Conservation (phyloP, 2,113 vertebrate genomes). For the Eubucco bourcierii region DNA sequence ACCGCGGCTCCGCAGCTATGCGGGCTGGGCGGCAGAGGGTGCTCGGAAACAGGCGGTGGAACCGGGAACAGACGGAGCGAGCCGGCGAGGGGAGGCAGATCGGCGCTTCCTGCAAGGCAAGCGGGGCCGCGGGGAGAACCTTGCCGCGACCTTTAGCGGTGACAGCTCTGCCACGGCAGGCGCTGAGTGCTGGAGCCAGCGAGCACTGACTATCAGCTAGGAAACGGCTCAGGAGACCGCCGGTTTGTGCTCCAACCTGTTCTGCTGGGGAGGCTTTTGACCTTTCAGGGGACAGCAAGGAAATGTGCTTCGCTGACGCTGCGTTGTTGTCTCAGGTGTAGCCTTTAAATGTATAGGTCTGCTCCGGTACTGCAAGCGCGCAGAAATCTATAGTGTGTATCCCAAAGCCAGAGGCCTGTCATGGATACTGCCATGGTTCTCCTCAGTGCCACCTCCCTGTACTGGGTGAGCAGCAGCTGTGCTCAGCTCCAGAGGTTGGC, state of each 20-base stretch:
- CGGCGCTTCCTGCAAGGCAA: background rate
- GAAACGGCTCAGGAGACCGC: background rate
- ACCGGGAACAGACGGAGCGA: accelerated
- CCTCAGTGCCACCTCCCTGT: background rate
- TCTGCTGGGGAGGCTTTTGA: slow-evolving; percentile 5
- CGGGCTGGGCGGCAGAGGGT: slow-evolving; percentile 30
- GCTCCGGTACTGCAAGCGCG: background rate
- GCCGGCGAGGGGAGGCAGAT: background rate
- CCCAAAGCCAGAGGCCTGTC: background rate
- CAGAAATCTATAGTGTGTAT: background rate
- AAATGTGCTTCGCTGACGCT: background rate
- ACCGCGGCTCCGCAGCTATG: background rate
- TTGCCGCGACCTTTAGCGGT: slow-evolving; percentile 31
- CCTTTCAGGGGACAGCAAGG: background rate
- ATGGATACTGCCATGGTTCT: background rate
- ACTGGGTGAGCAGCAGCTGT: background rate
- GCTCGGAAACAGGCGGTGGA: background rate
- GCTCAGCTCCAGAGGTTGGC: background rate
- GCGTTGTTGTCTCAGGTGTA: slow-evolving; percentile 7
- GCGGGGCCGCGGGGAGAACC: background rate
- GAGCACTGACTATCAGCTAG: slow-evolving; percentile 24
- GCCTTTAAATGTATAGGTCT: background rate
- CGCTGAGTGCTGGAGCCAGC: background rate
- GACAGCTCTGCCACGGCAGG: background rate
- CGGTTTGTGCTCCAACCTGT: background rate